phyloP scores from a whole-genome alignment of 92 coral and sea anemone species.

The Desmophyllum pertusum region DNA sequence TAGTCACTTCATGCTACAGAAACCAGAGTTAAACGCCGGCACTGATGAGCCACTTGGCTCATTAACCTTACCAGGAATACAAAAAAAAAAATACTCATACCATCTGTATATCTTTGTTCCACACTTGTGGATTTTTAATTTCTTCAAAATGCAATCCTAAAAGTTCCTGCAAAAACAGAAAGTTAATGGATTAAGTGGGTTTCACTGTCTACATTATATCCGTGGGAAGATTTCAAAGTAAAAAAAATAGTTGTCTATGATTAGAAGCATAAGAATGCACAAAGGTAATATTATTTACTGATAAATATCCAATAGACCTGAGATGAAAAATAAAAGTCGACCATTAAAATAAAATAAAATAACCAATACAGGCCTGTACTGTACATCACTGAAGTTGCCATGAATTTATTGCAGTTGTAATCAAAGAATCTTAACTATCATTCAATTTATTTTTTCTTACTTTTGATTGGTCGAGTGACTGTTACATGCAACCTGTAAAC shows the following conservation, averaged over 20 bases:
- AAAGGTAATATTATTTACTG: no score
- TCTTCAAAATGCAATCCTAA: conserved; percentile 86
- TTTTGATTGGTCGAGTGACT: no score
- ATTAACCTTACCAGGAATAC: no score
- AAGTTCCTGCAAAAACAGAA: conserved; percentile 67
- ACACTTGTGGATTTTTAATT: conserved; percentile 80
- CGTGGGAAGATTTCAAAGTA: not conserved
- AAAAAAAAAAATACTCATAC: conserved; percentile 37
- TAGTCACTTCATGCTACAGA: no score
- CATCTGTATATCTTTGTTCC: conserved; percentile 95
- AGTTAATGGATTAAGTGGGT: not conserved
- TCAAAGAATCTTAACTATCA: no score
- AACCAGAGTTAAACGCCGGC: no score
- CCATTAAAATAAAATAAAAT: not conserved
- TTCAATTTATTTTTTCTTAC: no score
- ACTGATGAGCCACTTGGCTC: no score
- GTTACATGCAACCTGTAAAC: no score
- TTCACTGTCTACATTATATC: not conserved
- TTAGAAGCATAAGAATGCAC: no score
- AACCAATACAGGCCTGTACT: not conserved
- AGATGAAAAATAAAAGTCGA: not conserved
- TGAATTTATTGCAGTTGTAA: no score
- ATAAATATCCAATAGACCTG: conserved; percentile 91
- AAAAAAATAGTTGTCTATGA: no score
- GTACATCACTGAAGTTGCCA: not conserved